Base-by-base conservation (phyloP, 2,888 invertebrate genomes). In the Pammene aurita region DNA sequence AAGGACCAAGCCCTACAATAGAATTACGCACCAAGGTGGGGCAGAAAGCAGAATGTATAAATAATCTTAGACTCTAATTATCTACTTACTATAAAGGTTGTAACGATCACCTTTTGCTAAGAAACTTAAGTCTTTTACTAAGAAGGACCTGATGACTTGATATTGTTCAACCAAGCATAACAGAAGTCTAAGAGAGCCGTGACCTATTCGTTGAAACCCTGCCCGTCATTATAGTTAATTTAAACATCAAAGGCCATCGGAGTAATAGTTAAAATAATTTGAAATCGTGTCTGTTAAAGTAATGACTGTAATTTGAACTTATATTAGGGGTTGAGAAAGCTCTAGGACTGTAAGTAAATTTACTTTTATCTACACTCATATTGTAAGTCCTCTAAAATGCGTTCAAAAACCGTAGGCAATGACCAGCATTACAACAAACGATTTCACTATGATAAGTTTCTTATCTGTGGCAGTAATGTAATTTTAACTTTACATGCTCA, bases 151-250 rank as follows among this genome's bases (percentile, higher is more conserved):
- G 18, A 16, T 61, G 50, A 61, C 16, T 52, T 41, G 62, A 62
- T 62, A 62, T 62, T 62, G 52, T 62, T 50, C 16, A 62, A n/a
- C 18, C 50, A 41, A 41, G 18, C 48, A 50, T 9, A 52, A 41
- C 62, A 41, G 61, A 61, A 50, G 62, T 35, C 48, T 62, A 52
- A 26, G 26, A 57, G 9, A 18, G n/a, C 62, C 62, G n/a, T 62
- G 62, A 62, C 62, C 62, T 62, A 52, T 62, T 52, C 62, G 18
- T 7, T n/a, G 62, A 62, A 62, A 41, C 41, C 52, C 52, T 62
- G 18, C 62, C 62, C 62, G 52, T 62, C 52, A 62, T 62, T 62
- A 62, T 62, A n/a, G 41, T 62, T 62, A 62, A 62, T 62, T 62
- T 62, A 62, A n/a, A 62, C 52, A 52, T 52, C 62, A 62, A 62